Evolutionary conservation across 2,113 vertebrate genomes (phyloP).

Genomic region (Phylloscopus trochilus): DNA sequence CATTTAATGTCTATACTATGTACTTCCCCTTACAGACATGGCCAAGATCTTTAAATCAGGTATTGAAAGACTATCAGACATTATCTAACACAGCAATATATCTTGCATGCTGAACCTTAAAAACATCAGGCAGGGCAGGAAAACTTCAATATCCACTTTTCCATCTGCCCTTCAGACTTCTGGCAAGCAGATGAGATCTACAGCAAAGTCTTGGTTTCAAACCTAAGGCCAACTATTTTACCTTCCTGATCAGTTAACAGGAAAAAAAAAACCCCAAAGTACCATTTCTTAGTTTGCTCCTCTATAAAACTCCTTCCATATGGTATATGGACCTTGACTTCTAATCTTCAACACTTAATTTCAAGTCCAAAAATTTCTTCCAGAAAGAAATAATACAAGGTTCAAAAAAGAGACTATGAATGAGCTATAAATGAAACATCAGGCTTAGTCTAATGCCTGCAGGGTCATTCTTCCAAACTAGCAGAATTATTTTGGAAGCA

Average conservation of each 20-base stretch:
- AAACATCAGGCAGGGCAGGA: background rate
- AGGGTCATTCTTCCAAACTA: conserved; percentile 22
- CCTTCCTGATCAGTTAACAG: background rate
- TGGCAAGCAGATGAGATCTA: conserved; percentile 49
- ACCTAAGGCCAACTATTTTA: conserved; percentile 22
- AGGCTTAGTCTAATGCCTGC: conserved; percentile 15
- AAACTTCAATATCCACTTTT: conserved; percentile 51
- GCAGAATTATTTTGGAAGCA: background rate
- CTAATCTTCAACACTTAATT: conserved; percentile 42
- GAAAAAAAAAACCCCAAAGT: background rate
- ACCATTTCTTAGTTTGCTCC: background rate
- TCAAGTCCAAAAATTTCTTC: conserved; percentile 37
- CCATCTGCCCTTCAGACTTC: conserved; percentile 40
- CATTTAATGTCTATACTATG: background rate
- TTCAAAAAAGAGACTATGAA: conserved; percentile 7
- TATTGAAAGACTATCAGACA: background rate
- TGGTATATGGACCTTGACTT: background rate
- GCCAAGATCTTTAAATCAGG: background rate
- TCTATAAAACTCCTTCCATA: conserved; percentile 23
- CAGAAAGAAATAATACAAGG: conserved; percentile 28
- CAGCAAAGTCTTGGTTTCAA: conserved; percentile 17
- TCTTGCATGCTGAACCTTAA: background rate
- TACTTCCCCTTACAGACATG: background rate
- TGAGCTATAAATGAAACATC: conserved; percentile 15
- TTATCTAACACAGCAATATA: background rate